Base-by-base conservation (phyloP, 1,140 invertebrate genomes). In the Pogonomyrmex californicus region DNA sequence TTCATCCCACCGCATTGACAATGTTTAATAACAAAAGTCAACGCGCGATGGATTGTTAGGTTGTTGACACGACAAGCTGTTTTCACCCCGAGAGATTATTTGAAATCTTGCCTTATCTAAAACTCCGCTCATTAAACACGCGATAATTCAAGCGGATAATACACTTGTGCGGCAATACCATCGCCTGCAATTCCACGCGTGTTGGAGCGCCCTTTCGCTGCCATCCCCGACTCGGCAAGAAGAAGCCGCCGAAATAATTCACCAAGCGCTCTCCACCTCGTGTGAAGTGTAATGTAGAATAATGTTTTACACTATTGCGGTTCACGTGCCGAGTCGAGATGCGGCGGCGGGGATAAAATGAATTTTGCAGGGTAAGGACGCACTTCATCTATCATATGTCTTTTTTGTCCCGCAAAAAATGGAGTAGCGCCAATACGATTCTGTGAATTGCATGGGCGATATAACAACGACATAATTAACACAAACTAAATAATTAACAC, bases 271-370 rank as follows among this genome's bases (percentile, higher is more conserved):
- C 86, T 76, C 78, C 58, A 71, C 73, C 81, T 90, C 76, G 65
- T 58, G 68, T 56, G 73, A 87, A 90, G 86, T 65, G 81, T 90
- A 90, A 90, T 82, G 88, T 78, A 87, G 88, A 90, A 90, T 90
- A 90, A 90, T 90, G 88, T 90, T 90, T 90, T 90, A 90, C 86
- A 87, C 89, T 36, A 62, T 75, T 68, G 73, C 70, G 70, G 51
- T 60, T 81, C 58, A 36, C 47, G 51, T 49, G 44, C 38, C 30
- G 87, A n/a, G 71, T 17, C 47, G n/a, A 62, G 62, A 49, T 41
- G 62, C 70, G 60, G 70, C 75, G 79, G 68, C 14, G 30, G 41
- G 56, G 51, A 78, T 75, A 75, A 85, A 87, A 90, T 88, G 86
- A 90, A 90, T 90, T 90, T 90, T 90, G 51, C 71, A 90, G 63